Conservation (phyloP, 2,113 vertebrate species). For the Oxyruncus cristatus region DNA sequence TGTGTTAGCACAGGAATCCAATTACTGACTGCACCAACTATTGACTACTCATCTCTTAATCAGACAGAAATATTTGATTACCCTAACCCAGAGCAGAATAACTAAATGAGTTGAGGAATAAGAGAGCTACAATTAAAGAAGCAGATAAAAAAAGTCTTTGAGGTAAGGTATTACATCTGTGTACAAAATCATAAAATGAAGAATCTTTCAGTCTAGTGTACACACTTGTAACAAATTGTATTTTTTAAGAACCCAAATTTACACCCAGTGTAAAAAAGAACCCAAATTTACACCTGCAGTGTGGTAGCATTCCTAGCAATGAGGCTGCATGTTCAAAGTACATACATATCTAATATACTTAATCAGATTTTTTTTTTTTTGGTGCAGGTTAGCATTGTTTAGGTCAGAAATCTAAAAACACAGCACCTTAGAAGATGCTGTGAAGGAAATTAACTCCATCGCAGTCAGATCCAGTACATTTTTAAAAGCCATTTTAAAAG, state of each 20-base stretch:
- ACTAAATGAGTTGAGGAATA: background rate
- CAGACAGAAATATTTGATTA: background rate
- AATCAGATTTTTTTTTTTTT: background rate
- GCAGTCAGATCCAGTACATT: background rate
- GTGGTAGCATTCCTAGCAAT: background rate
- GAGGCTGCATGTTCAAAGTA: background rate
- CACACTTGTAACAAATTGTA: accelerated
- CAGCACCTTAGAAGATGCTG: background rate
- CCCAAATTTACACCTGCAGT: background rate
- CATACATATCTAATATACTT: background rate
- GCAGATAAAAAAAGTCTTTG: background rate
- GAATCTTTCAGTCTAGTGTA: background rate
- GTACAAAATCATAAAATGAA: background rate
- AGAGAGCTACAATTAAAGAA: background rate
- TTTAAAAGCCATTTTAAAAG: background rate
- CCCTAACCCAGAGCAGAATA: background rate
- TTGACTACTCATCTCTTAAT: background rate
- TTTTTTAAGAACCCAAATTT: background rate
- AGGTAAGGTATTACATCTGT: background rate
- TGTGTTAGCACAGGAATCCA: background rate
- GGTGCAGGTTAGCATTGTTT: background rate
- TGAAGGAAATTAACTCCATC: background rate
- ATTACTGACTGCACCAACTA: background rate
- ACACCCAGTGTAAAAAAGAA: background rate
- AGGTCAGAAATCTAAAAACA: background rate